A percentile compares a stretch with the other conserved stretches of the same genome.
Conservation (phyloP, 2,797 vertebrate genomes). For the Craterocephalus amniculus region DNA sequence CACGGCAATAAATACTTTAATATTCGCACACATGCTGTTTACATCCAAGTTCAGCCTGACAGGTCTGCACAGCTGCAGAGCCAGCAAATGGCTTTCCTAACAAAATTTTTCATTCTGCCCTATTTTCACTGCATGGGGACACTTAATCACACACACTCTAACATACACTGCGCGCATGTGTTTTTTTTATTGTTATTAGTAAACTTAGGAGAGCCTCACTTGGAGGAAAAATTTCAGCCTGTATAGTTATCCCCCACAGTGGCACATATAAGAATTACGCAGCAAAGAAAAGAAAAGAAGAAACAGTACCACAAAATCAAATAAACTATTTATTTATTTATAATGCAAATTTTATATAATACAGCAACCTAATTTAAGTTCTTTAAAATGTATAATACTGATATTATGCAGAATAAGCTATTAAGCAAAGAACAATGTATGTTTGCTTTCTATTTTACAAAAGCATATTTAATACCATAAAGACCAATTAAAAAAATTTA, state of each 20-base stretch:
- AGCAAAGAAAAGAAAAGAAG: constrained; percentile 17
- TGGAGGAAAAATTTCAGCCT: constrained; percentile 13
- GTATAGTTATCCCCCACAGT: neutral
- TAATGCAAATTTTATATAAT: constrained; percentile 10
- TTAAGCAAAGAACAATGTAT: neutral
- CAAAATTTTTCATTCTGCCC: constrained; percentile 79
- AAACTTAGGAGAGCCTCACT: neutral
- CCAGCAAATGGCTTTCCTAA: constrained; percentile 69
- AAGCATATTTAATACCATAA: constrained; percentile 6
- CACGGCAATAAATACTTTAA: neutral
- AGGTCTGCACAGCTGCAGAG: constrained; percentile 54
- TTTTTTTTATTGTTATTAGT: no score
- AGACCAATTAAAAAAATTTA: neutral
- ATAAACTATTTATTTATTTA: constrained; percentile 41
- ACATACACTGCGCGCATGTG: no score
- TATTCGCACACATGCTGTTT: neutral
- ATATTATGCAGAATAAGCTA: constrained; percentile 4
- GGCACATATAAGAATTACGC: constrained; percentile 16
- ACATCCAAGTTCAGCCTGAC: constrained; percentile 1
- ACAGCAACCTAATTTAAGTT: neutral
- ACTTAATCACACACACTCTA: constrained; percentile 66
- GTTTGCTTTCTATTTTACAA: neutral
- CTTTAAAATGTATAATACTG: neutral
- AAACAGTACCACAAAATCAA: constrained; percentile 13
- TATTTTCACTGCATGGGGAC: constrained; percentile 66